These are phyloP conservation scores for Panagrolaimus sp. DNA, from an alignment of 1,140 invertebrate genomes.

Conservation along the genomic window DNA sequence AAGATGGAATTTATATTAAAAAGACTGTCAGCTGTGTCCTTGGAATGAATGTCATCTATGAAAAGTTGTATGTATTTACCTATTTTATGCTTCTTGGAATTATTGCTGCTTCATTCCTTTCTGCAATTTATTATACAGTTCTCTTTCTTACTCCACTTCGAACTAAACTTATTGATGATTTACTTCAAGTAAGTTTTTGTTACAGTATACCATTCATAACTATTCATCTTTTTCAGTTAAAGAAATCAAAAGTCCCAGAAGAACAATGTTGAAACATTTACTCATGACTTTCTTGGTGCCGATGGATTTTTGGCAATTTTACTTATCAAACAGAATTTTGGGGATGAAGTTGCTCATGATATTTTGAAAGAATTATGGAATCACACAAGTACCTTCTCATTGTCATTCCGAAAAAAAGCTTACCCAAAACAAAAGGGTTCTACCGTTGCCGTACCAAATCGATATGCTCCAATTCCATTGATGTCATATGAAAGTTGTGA, in stretches of 20 bases:
- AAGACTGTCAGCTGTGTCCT: not conserved
- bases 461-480: too few relatives aligned
- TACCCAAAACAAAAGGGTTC: too few relatives aligned
- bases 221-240: too few relatives aligned
- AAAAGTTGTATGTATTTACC: not conserved
- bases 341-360: not conserved
- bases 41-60: constrained; percentile 9
- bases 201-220: not conserved
- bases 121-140: not conserved
- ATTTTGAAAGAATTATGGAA: not conserved
- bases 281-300: not conserved
- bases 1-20: not conserved
- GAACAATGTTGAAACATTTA: not conserved
- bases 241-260: not conserved
- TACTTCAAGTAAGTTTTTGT: not conserved
- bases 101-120: not conserved
- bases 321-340: not conserved
- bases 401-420: too few relatives aligned
- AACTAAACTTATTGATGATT: not conserved
- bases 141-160: not conserved
- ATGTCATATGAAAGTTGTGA: too few relatives aligned
- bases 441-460: too few relatives aligned
- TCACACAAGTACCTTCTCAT: too few relatives aligned
- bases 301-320: not conserved
- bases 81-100: not conserved